Percentiles rank a stretch among this genome's conserved stretches.
Conservation (phyloP, 2,888 invertebrate genomes). For the Drosophila greeni region DNA sequence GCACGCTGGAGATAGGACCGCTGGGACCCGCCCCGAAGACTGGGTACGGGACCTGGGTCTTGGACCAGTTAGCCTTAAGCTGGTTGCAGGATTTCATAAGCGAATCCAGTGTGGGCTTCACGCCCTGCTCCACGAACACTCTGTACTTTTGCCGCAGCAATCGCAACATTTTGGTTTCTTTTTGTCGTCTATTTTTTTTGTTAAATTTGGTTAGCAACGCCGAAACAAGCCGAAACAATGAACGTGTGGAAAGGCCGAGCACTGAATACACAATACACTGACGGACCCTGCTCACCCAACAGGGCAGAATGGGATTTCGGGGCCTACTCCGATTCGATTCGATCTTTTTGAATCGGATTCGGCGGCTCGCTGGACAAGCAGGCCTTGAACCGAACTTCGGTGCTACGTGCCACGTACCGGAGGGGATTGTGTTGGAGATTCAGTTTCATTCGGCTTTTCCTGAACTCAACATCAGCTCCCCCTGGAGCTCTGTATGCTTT, state of each 20-base stretch:
- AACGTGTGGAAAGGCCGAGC: slow-evolving; percentile 16
- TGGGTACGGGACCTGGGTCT: background rate
- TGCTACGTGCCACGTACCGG: background rate
- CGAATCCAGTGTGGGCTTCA: slow-evolving; percentile 16
- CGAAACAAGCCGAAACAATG: slow-evolving; percentile 8
- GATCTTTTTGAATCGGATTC: background rate
- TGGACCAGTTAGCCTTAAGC: slow-evolving; percentile 3
- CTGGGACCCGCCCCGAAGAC: background rate
- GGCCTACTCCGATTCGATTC: background rate
- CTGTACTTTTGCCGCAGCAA: slow-evolving; percentile 24
- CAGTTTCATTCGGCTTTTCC: slow-evolving; percentile 13
- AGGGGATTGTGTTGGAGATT: background rate
- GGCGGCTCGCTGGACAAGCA: no score
- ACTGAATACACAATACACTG: slow-evolving; percentile 22
- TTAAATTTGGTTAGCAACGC: slow-evolving; percentile 7
- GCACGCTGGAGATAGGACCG: slow-evolving; percentile 6
- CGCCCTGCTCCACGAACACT: background rate
- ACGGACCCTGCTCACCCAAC: background rate
- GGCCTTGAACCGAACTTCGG: slow-evolving; percentile 4
- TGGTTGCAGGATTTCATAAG: slow-evolving; percentile 2
- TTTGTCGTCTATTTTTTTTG: background rate
- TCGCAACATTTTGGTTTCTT: slow-evolving; percentile 12
- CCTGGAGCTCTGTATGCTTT: slow-evolving; percentile 3
- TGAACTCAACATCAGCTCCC: slow-evolving; percentile 20
- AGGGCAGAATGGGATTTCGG: background rate